A percentile compares a stretch with the other conserved stretches of the same genome.
phyloP scores from a whole-genome alignment of 2,888 invertebrate genomes.

The Brenthis hecate region DNA sequence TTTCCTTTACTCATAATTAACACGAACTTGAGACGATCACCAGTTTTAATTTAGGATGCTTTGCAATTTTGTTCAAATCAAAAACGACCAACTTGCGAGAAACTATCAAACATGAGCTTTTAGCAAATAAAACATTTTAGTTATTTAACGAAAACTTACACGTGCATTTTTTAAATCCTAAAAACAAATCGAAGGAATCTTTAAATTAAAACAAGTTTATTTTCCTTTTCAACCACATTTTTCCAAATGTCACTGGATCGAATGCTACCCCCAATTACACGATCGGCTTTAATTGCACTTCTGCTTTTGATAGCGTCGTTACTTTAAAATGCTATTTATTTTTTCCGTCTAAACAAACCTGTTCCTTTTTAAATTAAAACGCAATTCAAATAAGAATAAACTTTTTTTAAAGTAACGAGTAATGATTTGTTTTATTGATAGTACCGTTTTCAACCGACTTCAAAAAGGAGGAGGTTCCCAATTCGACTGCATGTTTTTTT shows the following conservation, averaged over 20 bases:
- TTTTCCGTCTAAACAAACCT: constrained; percentile 23
- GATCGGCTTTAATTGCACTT: constrained; percentile 31
- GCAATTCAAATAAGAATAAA: constrained; percentile 3
- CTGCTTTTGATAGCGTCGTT: constrained; percentile 28
- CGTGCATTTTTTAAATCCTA: background rate
- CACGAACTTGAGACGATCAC: too few relatives aligned
- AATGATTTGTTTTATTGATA: background rate
- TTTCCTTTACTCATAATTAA: too few relatives aligned
- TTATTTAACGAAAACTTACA: background rate
- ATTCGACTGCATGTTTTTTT: too few relatives aligned
- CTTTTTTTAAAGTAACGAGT: background rate
- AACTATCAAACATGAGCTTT: too few relatives aligned
- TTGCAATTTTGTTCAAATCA: too few relatives aligned
- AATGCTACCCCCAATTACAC: constrained; percentile 27
- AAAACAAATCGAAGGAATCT: constrained; percentile 1
- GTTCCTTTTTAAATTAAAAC: constrained; percentile 19
- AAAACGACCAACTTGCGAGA: too few relatives aligned
- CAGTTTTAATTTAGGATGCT: too few relatives aligned
- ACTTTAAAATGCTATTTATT: constrained; percentile 27
- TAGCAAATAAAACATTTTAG: too few relatives aligned
- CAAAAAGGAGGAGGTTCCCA: too few relatives aligned
- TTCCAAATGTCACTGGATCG: constrained; percentile 25
- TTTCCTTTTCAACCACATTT: constrained; percentile 24
- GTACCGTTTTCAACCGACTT: background rate
- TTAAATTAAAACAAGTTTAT: constrained; percentile 16